Percentiles rank a stretch among this genome's conserved stretches.
phyloP scores from a whole-genome alignment of 2,113 vertebrate species.

The Hirundichthys speculiger region DNA sequence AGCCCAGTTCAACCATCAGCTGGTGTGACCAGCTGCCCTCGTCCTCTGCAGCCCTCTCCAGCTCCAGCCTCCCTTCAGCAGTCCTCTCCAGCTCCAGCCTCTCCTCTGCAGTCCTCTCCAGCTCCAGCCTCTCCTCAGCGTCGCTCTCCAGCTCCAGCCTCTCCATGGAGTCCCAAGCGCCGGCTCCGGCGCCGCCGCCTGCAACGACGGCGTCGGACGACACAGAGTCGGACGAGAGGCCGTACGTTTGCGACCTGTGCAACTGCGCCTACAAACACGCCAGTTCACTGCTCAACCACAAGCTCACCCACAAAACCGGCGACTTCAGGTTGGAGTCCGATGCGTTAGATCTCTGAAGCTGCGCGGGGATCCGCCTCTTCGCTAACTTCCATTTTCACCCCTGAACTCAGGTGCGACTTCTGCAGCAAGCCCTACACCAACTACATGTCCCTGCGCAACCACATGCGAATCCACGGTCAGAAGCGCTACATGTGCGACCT shows the following conservation, averaged over 20 bases:
- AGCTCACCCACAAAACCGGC: conserved; percentile 82
- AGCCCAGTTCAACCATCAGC: conserved; percentile 76
- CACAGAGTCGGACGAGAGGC: conserved; percentile 75
- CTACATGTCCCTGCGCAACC: conserved; percentile 84
- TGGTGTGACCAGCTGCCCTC: conserved; percentile 80
- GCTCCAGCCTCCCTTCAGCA: conserved; percentile 70
- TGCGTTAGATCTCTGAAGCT: too few species aligned
- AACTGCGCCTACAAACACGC: conserved; percentile 82
- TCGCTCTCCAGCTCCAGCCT: conserved; percentile 73
- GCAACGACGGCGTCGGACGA: conserved; percentile 51
- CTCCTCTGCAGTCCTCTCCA: conserved; percentile 71
- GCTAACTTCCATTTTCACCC: background rate
- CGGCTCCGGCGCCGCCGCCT: conserved; percentile 16
- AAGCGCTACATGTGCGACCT: conserved; percentile 83
- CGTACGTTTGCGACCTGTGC: conserved; percentile 82
- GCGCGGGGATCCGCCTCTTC: background rate
- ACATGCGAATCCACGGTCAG: conserved; percentile 83
- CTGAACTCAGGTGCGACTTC: conserved; percentile 74
- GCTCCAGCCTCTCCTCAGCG: conserved; percentile 70
- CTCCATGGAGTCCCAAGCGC: conserved; percentile 68
- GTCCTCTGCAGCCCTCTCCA: conserved; percentile 70
- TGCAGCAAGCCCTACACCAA: conserved; percentile 85
- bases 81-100: conserved; percentile 73
- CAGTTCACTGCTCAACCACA: conserved; percentile 83
- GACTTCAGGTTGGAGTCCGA: conserved; percentile 70